Conservation (phyloP, 2,113 vertebrate genomes). For the Brachyistius frenatus region DNA sequence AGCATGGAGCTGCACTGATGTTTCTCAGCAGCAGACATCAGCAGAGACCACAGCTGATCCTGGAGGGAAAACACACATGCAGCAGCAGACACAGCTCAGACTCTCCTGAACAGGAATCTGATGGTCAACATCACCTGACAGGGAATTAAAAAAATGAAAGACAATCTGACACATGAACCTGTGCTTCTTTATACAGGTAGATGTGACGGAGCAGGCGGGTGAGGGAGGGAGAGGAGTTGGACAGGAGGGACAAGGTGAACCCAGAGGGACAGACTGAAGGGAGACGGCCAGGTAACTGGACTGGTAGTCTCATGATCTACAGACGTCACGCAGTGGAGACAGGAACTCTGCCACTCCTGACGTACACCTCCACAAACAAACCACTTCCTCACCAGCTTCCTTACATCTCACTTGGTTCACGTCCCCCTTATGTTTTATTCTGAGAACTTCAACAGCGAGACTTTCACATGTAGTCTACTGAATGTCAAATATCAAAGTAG, state of each 20-base stretch:
- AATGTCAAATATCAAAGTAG: too few species aligned
- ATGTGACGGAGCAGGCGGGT: slow-evolving; percentile 16
- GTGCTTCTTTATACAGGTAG: too few species aligned
- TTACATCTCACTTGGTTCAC: neutral
- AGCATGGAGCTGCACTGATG: slow-evolving; percentile 5
- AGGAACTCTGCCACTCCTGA: slow-evolving; percentile 52
- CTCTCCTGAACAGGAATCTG: too few species aligned
- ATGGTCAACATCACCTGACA: too few species aligned
- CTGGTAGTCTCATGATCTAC: slow-evolving; percentile 56
- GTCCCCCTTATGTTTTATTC: too few species aligned
- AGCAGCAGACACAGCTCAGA: neutral
- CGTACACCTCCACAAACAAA: neutral
- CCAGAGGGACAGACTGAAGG: slow-evolving; percentile 19
- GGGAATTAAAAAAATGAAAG: too few species aligned
- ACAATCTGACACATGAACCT: too few species aligned
- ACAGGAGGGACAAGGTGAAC: too few species aligned
- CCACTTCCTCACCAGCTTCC: neutral
- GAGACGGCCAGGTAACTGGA: slow-evolving; percentile 64
- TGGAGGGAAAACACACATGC: neutral
- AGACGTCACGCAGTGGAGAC: slow-evolving; percentile 66
- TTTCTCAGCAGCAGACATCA: neutral
- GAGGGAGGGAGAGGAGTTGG: slow-evolving; percentile 48
- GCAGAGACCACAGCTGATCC: slow-evolving; percentile 14
- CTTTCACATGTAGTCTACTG: too few species aligned
- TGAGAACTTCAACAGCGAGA: too few species aligned